Conservation (phyloP, 1,140 invertebrate species). For the Triops longicaudatus region DNA sequence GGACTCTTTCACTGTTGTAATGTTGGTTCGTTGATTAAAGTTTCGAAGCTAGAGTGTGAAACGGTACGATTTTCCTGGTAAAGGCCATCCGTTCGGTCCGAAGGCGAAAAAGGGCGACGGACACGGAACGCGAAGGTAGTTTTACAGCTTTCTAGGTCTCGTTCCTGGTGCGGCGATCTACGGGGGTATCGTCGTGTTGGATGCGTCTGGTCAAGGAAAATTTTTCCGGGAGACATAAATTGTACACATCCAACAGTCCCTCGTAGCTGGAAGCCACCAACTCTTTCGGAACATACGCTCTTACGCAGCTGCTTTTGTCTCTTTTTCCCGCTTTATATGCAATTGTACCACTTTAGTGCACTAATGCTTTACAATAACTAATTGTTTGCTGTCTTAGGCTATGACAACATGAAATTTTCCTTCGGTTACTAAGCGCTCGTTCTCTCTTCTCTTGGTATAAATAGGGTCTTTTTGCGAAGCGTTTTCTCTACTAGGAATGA, state of each 20-base stretch:
- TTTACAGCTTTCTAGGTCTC: not conserved
- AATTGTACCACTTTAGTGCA: not conserved
- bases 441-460: too few species aligned
- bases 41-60: not conserved
- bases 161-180: not conserved
- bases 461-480: too few species aligned
- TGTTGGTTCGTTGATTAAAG: not conserved
- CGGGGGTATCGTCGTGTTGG: conserved; percentile 5
- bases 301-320: not conserved
- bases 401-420: too few species aligned
- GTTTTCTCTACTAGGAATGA: too few species aligned
- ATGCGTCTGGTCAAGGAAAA: not conserved
- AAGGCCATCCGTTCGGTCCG: conserved; percentile 3
- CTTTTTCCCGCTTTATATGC: not conserved
- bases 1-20: not conserved
- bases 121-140: conserved; percentile 3
- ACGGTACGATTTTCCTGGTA: not conserved
- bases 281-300: not conserved
- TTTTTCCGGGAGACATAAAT: conserved; percentile 12
- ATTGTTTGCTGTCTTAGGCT: not conserved
- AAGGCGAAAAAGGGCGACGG: conserved; percentile 9
- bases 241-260: not conserved
- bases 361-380: not conserved
- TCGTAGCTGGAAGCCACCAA: conserved; percentile 2
- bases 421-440: too few species aligned